Evolutionary conservation across 2,888 invertebrate species (phyloP), one percentile per base, ranked within the genome.

Genomic region (Theristus sp.): DNA sequence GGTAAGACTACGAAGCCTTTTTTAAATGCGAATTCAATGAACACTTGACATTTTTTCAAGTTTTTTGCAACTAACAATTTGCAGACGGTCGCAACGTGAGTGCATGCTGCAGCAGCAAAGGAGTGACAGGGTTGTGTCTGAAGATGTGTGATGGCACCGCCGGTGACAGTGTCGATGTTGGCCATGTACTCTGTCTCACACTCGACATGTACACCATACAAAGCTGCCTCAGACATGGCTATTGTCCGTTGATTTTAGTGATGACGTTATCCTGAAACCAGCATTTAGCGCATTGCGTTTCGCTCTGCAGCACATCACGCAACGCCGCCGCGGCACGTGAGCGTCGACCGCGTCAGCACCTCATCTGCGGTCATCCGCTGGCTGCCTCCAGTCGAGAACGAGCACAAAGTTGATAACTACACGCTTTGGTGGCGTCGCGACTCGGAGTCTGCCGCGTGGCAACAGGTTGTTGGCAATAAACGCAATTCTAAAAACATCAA

Each of bases 71-170:
- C n/a, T n/a, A n/a, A n/a, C n/a, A n/a, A n/a, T 31, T 22, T 47
- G 54, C 22, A 77, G 79, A 79, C 68, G 78, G 77, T 22, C 74
- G 81, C 66, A 87, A 88, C 73, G 87, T 88, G 75, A 80, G 87
- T 56, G 82, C 82, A 64, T 88, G 88, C 72, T 88, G 88, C 73
- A 84, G 84, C 0, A 83, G 83, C 26, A 82, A 82, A 76, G 84
- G 84, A 56, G 86, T 88, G 1, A 86, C 86, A 0, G 80, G 85
- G 46, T 81, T 82, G 66, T 88, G 87, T 72, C 76, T 87, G 66
- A 86, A 87, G 71, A 84, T 87, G 81, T 88, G 88, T 71, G 81
- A 86, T 46, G 87, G 87, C 0, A 85, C 85, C 61, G 78, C 83
- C 0, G 81, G 85, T 29, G 76, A 78, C 10, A n/a, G n/a, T n/a